A percentile compares a stretch with the other conserved stretches of the same genome.
Conservation (phyloP, 1,140 invertebrate species). For the Stegodyphus mimosarum region DNA sequence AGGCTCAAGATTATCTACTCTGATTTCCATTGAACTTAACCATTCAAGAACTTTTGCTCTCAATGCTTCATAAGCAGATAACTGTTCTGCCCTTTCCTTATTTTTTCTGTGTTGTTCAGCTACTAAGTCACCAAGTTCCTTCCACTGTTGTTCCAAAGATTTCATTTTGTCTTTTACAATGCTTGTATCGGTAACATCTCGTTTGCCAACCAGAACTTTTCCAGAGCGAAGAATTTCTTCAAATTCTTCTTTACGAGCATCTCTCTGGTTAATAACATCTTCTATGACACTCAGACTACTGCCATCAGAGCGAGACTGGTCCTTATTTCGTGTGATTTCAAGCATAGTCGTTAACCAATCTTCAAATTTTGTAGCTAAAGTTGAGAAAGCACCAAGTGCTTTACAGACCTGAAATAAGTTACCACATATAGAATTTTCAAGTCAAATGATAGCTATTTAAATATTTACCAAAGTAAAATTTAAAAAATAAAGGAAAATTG, state of each 20-base stretch:
- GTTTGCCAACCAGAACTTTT: constrained; percentile 85
- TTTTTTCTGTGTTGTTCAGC: constrained; percentile 86
- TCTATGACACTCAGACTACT: constrained; percentile 69
- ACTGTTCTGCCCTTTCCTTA: constrained; percentile 83
- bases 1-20: constrained; percentile 77
- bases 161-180: constrained; percentile 82
- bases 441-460: neutral
- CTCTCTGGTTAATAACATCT: constrained; percentile 70
- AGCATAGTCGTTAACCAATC: constrained; percentile 73
- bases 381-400: constrained; percentile 71
- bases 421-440: neutral
- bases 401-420: constrained; percentile 69
- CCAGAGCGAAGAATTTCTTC: constrained; percentile 84
- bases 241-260: constrained; percentile 74
- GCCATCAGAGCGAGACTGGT: constrained; percentile 75
- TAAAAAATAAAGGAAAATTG: neutral
- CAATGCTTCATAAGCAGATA: constrained; percentile 84
- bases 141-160: constrained; percentile 86
- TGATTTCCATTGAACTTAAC: constrained; percentile 83
- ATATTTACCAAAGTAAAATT: neutral
- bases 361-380: constrained; percentile 64
- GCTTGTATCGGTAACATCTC: constrained; percentile 88
- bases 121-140: constrained; percentile 81
- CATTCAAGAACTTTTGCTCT: constrained; percentile 87
- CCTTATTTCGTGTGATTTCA: constrained; percentile 80